These are phyloP conservation scores for Vollenhovia emeryi DNA, from an alignment of 1,140 invertebrate species.

Conservation along the genomic window DNA sequence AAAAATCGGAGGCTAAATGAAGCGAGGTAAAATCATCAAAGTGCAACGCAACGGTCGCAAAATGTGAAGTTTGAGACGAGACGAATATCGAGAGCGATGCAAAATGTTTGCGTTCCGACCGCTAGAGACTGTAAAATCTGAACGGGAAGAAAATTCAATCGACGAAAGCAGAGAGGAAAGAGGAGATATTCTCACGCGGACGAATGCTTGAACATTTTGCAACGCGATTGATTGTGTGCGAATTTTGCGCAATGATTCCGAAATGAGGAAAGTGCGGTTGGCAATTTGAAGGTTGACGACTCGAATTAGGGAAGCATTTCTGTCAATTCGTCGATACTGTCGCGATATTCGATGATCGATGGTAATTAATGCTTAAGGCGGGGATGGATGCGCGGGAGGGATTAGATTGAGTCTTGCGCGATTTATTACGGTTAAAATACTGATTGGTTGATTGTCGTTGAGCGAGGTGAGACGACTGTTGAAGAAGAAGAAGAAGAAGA, in stretches of 20 bases:
- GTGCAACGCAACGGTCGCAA: slow-evolving; percentile 25
- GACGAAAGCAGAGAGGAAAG: not conserved
- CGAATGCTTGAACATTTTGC: slow-evolving; percentile 38
- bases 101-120: slow-evolving; percentile 27
- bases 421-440: slow-evolving; percentile 75
- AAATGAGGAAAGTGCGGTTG: slow-evolving; percentile 12
- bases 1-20: not conserved
- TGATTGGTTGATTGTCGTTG: slow-evolving; percentile 78
- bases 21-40: slow-evolving; percentile 18
- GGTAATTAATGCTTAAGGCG: slow-evolving; percentile 40
- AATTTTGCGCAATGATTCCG: slow-evolving; percentile 46
- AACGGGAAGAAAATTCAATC: not conserved
- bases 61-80: slow-evolving; percentile 12
- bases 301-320: slow-evolving; percentile 52
- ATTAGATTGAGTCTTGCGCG: slow-evolving; percentile 74
- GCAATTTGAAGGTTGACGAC: not conserved
- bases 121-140: not conserved
- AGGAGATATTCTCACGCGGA: not conserved
- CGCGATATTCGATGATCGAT: slow-evolving; percentile 68
- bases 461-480: slow-evolving; percentile 58
- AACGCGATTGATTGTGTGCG: slow-evolving; percentile 5
- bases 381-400: slow-evolving; percentile 18
- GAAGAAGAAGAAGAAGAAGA: slow-evolving; percentile 52
- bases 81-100: slow-evolving; percentile 14
- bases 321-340: slow-evolving; percentile 74